These are phyloP conservation scores for Cinclus cinclus DNA, from an alignment of 2,113 vertebrate genomes.

Conservation along the genomic window DNA sequence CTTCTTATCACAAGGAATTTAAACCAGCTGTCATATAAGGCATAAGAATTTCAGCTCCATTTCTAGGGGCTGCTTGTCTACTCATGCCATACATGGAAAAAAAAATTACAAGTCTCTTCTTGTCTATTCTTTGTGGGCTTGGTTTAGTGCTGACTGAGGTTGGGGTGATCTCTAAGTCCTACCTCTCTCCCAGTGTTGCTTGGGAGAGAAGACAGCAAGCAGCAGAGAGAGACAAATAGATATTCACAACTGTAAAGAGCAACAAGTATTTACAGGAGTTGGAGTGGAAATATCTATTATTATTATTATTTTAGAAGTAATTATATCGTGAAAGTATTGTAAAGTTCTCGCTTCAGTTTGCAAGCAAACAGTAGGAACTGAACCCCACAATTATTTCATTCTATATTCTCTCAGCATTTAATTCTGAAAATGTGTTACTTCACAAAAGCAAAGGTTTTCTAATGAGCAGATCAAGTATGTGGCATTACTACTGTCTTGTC, in stretches of 20 bases:
- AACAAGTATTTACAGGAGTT: neutral
- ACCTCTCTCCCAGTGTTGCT: neutral
- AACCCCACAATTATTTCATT: neutral
- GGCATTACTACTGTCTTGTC: neutral
- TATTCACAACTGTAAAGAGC: neutral
- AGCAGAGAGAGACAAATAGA: neutral
- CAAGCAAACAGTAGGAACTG: neutral
- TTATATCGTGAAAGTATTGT: neutral
- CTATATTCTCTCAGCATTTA: neutral
- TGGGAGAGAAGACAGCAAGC: neutral
- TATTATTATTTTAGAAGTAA: neutral
- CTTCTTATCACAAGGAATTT: neutral
- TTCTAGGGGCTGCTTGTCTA: conserved; percentile 7
- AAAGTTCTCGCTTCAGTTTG: neutral
- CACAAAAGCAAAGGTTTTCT: neutral
- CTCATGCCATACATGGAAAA: neutral
- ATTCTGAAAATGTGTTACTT: neutral
- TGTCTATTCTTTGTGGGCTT: neutral
- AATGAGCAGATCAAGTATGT: neutral
- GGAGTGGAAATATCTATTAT: neutral
- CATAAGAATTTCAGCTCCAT: conserved; percentile 7
- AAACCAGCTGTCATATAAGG: neutral
- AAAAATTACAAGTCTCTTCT: neutral
- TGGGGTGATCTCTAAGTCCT: neutral
- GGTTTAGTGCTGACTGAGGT: neutral